Evolutionary conservation across 2,888 invertebrate genomes (phyloP), one percentile per base, ranked within the genome.

Genomic region (Belgica antarctica): DNA sequence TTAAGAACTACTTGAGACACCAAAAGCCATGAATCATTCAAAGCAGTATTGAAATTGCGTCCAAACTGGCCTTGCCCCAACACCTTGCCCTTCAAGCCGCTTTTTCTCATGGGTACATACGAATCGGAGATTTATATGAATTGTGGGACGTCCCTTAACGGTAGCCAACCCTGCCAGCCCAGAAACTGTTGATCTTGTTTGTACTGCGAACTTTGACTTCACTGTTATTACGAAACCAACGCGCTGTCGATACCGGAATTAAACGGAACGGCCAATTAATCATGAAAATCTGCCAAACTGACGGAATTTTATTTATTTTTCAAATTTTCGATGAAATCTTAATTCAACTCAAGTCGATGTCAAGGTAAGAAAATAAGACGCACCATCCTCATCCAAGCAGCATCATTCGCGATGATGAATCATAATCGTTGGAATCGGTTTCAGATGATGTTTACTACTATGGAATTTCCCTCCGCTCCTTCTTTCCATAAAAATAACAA

Each of bases 101-200:
- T n/a, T n/a, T n/a, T n/a, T n/a, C n/a, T n/a, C n/a, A n/a, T n/a
- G n/a, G n/a, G n/a, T n/a, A n/a, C n/a, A n/a, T 7, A 46, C 17
- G 46, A 15, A n/a, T n/a, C n/a, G 31, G 65, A 15, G 46, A 62
- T 31, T 62, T 65, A 46, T 28, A 65, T 65, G 65, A 65, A 47
- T 24, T 65, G n/a, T 65, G 46, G 47, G 46, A 46, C 46, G 19
- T 65, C 65, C 62, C 65, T 22, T 52, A 5, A 27, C 59, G 27
- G 52, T 52, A 52, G 52, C 22, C 27, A n/a, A n/a, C 25, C 7
- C 7, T 57, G 7, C 4, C 24, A 10, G 12, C 25, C 22, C 27
- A 12, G 36, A 34, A 62, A 36, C 65, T 65, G 65, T 65, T 65
- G 65, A 41, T 65, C 52, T 22, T 8, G 22, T 19, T 52, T 15